phyloP scores from a whole-genome alignment of 1,140 invertebrate genomes.

The Diorhabda sublineata region DNA sequence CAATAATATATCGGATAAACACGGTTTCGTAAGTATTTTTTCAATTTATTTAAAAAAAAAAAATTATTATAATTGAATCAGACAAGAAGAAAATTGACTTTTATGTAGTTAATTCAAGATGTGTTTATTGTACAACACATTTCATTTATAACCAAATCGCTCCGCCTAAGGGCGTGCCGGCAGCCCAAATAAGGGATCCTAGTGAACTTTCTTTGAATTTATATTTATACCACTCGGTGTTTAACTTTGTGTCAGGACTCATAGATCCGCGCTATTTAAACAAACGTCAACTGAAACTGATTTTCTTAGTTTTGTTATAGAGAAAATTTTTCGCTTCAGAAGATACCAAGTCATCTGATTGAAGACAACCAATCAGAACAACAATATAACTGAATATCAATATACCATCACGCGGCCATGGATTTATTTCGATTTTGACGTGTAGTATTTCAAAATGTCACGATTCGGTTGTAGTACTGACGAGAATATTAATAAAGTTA shows the following conservation, averaged over 20 bases:
- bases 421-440: too few species aligned
- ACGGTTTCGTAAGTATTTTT: slow-evolving; percentile 96
- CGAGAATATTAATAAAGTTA: too few species aligned
- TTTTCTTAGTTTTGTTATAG: too few species aligned
- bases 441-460: too few species aligned
- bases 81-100: not conserved
- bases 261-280: not conserved
- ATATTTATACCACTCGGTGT: not conserved
- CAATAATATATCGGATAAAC: slow-evolving; percentile 99
- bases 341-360: too few species aligned
- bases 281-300: too few species aligned
- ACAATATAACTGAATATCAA: too few species aligned
- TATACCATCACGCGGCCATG: too few species aligned
- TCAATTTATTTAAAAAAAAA: not conserved
- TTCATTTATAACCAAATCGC: slow-evolving; percentile 16
- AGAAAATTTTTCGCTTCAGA: too few species aligned
- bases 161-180: slow-evolving; percentile 19
- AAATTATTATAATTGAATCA: not conserved
- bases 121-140: slow-evolving; percentile 11
- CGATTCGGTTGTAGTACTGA: too few species aligned
- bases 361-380: too few species aligned
- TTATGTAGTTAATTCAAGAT: not conserved
- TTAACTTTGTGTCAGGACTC: not conserved
- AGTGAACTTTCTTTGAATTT: not conserved
- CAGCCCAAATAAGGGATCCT: slow-evolving; percentile 11